Evolutionary conservation across 2,797 vertebrate species (phyloP).

Genomic region (Danio choprae): DNA sequence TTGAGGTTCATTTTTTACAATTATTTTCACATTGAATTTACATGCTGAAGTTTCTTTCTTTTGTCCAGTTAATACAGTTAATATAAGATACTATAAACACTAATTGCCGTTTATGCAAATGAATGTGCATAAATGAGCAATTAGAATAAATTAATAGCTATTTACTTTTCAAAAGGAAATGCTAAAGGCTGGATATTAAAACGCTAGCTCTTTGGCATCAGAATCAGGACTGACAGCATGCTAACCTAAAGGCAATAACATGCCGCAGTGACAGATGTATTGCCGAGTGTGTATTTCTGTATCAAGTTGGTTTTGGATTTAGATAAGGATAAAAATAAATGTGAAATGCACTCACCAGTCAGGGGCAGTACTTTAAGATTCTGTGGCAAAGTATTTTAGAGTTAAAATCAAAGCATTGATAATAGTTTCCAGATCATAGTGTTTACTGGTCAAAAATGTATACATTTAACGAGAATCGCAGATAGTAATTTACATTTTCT

Average conservation of each 20-base stretch:
- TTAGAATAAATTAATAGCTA: neutral
- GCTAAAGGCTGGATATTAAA: neutral
- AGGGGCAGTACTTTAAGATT: constrained; percentile 8
- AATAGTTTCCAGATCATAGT: neutral
- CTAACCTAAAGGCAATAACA: constrained; percentile 14
- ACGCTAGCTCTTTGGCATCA: constrained; percentile 1
- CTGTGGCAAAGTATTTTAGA: neutral
- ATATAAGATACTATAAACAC: neutral
- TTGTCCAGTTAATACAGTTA: neutral
- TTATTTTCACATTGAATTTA: neutral
- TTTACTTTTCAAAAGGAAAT: neutral
- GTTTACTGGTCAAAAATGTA: neutral
- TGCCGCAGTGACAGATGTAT: constrained; percentile 36
- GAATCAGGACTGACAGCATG: constrained; percentile 11
- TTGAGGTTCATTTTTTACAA: neutral
- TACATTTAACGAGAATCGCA: too few relatives aligned
- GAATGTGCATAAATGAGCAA: neutral
- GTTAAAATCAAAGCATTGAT: neutral
- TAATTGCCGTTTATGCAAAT: neutral
- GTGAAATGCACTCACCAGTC: neutral
- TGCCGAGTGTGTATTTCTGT: neutral
- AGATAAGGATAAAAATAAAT: neutral
- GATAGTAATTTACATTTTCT: neutral
- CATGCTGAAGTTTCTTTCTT: neutral
- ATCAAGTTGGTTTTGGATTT: neutral